phyloP scores from a whole-genome alignment of 2,113 vertebrate genomes.

The Megaptera novaeangliae region DNA sequence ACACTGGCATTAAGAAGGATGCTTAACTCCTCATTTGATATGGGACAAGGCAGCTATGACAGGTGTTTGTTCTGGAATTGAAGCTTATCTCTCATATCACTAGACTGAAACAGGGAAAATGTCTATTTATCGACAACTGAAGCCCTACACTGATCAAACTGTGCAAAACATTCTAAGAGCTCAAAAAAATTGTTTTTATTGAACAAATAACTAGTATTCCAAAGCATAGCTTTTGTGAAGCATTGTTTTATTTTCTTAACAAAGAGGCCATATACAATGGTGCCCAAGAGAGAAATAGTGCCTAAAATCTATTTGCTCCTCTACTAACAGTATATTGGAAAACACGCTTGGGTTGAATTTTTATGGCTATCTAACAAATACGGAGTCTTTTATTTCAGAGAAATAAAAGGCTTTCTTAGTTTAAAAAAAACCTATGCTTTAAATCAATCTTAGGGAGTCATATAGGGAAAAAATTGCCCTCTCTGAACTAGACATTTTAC shows the following conservation, averaged over 20 bases:
- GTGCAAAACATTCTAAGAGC: neutral
- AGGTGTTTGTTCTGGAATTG: neutral
- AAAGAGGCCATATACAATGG: neutral
- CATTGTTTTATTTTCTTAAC: neutral
- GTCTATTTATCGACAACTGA: neutral
- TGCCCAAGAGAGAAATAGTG: neutral
- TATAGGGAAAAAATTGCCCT: neutral
- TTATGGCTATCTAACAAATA: neutral
- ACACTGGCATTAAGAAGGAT: neutral
- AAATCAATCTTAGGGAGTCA: neutral
- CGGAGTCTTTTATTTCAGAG: neutral
- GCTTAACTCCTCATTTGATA: neutral
- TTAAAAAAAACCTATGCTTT: neutral
- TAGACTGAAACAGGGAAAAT: neutral
- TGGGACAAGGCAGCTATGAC: neutral
- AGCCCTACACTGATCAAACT: neutral
- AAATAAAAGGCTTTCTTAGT: neutral
- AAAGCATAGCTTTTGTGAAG: constrained; percentile 1
- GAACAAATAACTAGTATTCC: neutral
- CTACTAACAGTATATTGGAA: neutral
- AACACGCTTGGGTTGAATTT: neutral
- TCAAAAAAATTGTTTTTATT: neutral
- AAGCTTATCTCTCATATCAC: neutral
- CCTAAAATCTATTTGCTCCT: neutral
- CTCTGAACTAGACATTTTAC: neutral